Conservation (phyloP, 1,140 invertebrate species). For the Hestina assimilis region DNA sequence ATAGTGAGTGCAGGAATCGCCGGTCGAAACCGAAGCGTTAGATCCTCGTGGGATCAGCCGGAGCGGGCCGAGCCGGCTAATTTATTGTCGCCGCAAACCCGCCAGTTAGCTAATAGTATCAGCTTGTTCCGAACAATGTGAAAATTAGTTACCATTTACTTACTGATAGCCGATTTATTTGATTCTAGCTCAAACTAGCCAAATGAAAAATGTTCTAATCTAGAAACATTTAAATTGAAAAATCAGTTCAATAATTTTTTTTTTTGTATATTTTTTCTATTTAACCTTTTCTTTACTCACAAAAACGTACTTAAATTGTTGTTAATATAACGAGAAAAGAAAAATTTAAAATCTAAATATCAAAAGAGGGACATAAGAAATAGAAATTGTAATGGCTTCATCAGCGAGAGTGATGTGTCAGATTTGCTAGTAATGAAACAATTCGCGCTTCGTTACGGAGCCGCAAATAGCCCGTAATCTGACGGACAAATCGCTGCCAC, state of each 20-base stretch:
- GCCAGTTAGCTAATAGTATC: slow-evolving; percentile 26
- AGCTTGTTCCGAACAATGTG: slow-evolving; percentile 23
- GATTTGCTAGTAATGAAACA: slow-evolving; percentile 32
- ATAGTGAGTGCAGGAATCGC: slow-evolving; percentile 18
- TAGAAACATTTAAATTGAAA: neutral
- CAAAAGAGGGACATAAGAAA: neutral
- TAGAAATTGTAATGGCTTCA: slow-evolving; percentile 5
- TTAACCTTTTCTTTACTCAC: too few species aligned
- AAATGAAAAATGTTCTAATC: neutral
- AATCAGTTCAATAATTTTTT: neutral
- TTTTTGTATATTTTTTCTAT: neutral
- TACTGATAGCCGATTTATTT: slow-evolving; percentile 25
- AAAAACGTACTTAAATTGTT: too few species aligned
- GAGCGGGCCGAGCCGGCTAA: slow-evolving; percentile 14
- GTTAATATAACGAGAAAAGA: too few species aligned
- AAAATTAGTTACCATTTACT: slow-evolving; percentile 27
- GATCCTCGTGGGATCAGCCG: slow-evolving; percentile 19
- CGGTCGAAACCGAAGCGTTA: slow-evolving; percentile 6
- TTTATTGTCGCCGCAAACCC: slow-evolving; percentile 25
- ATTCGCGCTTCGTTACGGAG: slow-evolving; percentile 22
- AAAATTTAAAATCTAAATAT: too few species aligned
- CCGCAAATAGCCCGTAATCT: slow-evolving; percentile 31
- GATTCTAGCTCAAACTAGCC: neutral
- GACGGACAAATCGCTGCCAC: slow-evolving; percentile 31
- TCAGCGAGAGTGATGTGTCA: slow-evolving; percentile 23